Conservation (phyloP, 2,797 vertebrate genomes). For the Cuculus canorus region DNA sequence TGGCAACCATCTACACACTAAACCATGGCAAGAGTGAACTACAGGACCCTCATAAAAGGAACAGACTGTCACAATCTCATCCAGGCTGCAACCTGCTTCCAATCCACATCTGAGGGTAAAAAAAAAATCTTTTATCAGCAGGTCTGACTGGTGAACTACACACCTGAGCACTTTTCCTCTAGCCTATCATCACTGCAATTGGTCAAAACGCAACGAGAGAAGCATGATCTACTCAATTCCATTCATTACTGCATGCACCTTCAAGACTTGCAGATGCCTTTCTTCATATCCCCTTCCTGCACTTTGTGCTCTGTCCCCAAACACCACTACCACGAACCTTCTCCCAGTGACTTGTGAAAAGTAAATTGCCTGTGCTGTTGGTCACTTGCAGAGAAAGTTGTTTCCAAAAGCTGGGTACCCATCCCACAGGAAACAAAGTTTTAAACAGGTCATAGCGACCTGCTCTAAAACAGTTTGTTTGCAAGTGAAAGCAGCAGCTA, state of each 20-base stretch:
- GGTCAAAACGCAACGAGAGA: neutral
- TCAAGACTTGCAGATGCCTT: neutral
- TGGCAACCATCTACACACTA: neutral
- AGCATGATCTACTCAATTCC: neutral
- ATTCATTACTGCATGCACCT: neutral
- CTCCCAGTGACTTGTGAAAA: neutral
- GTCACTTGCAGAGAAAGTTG: neutral
- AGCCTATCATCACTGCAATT: neutral
- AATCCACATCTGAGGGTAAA: neutral
- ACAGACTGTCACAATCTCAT: neutral
- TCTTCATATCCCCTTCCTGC: neutral
- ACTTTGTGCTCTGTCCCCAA: neutral
- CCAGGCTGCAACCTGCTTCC: neutral
- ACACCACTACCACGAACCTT: neutral
- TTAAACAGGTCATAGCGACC: neutral
- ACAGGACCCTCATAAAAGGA: neutral
- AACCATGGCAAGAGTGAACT: neutral
- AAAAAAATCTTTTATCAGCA: neutral
- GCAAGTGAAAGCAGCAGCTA: neutral
- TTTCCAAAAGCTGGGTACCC: neutral
- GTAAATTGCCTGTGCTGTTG: neutral
- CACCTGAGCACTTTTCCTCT: neutral
- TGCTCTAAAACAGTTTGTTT: neutral
- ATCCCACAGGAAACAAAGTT: neutral
- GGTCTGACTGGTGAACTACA: neutral